These are phyloP conservation scores for Pipra filicauda DNA, from an alignment of 2,113 vertebrate genomes.

Conservation along the genomic window DNA sequence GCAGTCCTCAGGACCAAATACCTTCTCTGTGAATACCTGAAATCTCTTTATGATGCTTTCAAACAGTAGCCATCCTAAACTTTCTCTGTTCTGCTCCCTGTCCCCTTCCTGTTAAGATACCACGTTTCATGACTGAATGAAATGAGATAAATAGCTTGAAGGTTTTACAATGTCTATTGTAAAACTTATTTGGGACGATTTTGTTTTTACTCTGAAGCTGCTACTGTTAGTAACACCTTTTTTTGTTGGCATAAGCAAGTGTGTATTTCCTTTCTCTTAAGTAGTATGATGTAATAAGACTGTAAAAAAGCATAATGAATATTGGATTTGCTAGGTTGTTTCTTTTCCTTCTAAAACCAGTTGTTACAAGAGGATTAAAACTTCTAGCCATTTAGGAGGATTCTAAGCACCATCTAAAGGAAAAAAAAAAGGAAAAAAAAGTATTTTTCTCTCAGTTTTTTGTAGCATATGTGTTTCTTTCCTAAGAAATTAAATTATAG, in stretches of 20 bases:
- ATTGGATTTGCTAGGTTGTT: background rate
- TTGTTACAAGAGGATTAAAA: background rate
- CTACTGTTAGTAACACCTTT: background rate
- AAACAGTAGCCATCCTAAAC: background rate
- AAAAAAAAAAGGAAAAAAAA: background rate
- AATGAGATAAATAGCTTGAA: background rate
- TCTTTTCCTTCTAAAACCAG: background rate
- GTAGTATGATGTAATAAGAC: background rate
- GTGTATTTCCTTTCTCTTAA: background rate
- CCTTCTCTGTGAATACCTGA: background rate
- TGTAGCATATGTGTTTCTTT: background rate
- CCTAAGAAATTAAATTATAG: background rate
- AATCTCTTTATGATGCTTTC: background rate
- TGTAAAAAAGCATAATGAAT: background rate
- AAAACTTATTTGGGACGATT: background rate
- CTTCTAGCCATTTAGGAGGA: background rate
- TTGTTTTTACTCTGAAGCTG: background rate
- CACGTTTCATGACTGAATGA: background rate
- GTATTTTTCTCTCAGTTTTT: background rate
- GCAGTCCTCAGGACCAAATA: background rate
- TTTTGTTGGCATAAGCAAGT: background rate
- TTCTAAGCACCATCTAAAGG: background rate
- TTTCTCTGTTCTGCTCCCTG: background rate
- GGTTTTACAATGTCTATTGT: background rate
- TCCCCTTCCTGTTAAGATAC: background rate